Percentiles rank a stretch among this genome's conserved stretches.
Evolutionary conservation across 2,113 vertebrate genomes (phyloP).

Genomic region (Tachycineta bicolor): DNA sequence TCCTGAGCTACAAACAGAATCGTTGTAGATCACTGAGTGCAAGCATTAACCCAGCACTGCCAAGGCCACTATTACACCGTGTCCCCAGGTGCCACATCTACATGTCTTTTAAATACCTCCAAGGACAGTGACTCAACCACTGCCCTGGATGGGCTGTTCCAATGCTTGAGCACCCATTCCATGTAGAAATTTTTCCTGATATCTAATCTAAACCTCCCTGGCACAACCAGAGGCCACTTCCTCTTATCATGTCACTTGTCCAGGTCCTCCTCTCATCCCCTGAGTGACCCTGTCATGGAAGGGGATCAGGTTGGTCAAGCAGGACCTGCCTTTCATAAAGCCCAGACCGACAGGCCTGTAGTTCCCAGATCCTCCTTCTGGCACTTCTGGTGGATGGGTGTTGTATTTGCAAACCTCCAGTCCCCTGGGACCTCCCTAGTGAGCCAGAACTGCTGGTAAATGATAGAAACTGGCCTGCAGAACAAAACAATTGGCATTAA

Average conservation of each 20-base stretch:
- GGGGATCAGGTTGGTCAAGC: fast-evolving
- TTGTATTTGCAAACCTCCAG: background rate
- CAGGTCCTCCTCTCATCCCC: background rate
- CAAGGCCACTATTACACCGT: background rate
- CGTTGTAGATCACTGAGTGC: background rate
- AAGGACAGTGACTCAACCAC: background rate
- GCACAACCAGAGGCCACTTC: background rate
- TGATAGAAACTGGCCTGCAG: background rate
- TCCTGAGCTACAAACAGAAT: background rate
- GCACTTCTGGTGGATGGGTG: background rate
- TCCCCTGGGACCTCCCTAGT: background rate
- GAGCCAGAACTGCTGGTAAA: background rate
- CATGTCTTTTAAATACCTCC: background rate
- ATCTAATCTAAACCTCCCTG: background rate
- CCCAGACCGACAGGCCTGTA: background rate
- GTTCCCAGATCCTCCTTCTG: background rate
- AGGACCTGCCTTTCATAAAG: background rate
- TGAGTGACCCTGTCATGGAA: fast-evolving
- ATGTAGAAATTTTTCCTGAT: background rate
- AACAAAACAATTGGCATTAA: background rate
- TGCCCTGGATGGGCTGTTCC: background rate
- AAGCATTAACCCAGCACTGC: background rate
- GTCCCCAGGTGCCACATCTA: background rate
- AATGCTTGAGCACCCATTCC: background rate
- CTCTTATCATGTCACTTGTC: background rate